A percentile compares a stretch with the other conserved stretches of the same genome.
phyloP scores from a whole-genome alignment of 2,797 vertebrate species.

The Microchirus variegatus region DNA sequence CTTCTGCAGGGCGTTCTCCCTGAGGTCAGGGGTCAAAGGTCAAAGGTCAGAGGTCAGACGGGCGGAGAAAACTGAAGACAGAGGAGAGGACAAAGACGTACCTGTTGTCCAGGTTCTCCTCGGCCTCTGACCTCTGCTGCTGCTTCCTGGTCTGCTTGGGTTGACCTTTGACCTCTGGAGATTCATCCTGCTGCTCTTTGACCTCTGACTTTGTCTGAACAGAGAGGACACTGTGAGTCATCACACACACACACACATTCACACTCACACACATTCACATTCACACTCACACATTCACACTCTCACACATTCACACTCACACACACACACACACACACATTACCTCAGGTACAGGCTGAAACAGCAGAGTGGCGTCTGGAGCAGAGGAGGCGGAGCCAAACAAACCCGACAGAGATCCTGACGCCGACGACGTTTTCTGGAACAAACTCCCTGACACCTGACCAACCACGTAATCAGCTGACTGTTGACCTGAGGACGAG shows the following conservation, averaged over 20 bases:
- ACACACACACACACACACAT: background rate
- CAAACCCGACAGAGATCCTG: conserved; percentile 65
- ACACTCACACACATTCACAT: too few species aligned
- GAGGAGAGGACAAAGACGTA: conserved; percentile 7
- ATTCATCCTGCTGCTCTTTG: conserved; percentile 16
- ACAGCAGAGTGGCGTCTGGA: conserved; percentile 32
- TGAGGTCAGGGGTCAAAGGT: too few species aligned
- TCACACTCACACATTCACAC: too few species aligned
- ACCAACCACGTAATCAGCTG: conserved; percentile 75
- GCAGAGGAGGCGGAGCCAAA: conserved; percentile 58
- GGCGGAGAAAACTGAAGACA: too few species aligned
- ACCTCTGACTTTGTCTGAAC: conserved; percentile 14
- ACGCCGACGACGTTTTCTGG: conserved; percentile 29
- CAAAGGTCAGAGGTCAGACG: too few species aligned
- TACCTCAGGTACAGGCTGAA: conserved; percentile 71
- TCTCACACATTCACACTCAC: too few species aligned
- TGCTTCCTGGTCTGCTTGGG: background rate
- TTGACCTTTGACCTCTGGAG: conserved; percentile 26
- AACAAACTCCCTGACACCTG: conserved; percentile 78
- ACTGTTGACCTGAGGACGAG: background rate
- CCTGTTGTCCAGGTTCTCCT: conserved; percentile 69
- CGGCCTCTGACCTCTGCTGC: conserved; percentile 41
- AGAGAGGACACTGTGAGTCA: background rate
- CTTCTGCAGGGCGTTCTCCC: conserved; percentile 82
- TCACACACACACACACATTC: too few species aligned